Evolutionary conservation across 2,113 vertebrate species (phyloP), one percentile per base, ranked within the genome.

Genomic region (Heliornis fulica): DNA sequence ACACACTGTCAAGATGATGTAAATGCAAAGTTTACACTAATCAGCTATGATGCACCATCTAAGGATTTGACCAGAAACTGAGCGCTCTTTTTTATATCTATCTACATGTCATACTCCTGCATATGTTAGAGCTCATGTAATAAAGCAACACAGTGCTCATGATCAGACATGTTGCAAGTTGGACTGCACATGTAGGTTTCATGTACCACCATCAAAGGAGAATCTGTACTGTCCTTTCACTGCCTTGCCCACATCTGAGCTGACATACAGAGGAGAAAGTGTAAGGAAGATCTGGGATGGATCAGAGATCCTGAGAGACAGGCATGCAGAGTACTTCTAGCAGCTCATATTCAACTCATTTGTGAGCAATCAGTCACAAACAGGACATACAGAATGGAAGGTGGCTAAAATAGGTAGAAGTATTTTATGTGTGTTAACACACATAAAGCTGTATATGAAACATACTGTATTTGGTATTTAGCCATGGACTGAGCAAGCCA

Each of bases 1-100:
- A 75, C 85, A 83, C 28, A 34, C 87, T 94, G 90, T 93, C 93
- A 95, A 81, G 88, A 89, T 57, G 88, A 90, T 90, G 83, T 79
- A 95, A 93, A 94, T 0, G 3, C 31, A 72, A 65, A 50, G n/a
- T 22, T 95, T 82, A 56, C 57, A 20, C 57, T 96, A 95, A 93
- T 94, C 85, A 86, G 32, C 51, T 51, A 4, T 54, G 93, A 90
- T 90, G 56, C 40, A 53, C 60, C 40, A 34, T 60, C 51, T 74
- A 75, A 95, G 40, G 68, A 38, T 90, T 91, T 90, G 82, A 61
- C 65, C 66, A 23, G 69, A 82, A 90, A n/a, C 68, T 64, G 72
- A 84, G 41, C 20, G 31, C 36, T 29, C 5, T 72, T 93, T 89
- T 50, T 56, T n/a, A n/a, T n/a, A n/a, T n/a, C 26, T 23, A 56